phyloP scores from a whole-genome alignment of 2,797 vertebrate genomes.

The Morelia viridis region DNA sequence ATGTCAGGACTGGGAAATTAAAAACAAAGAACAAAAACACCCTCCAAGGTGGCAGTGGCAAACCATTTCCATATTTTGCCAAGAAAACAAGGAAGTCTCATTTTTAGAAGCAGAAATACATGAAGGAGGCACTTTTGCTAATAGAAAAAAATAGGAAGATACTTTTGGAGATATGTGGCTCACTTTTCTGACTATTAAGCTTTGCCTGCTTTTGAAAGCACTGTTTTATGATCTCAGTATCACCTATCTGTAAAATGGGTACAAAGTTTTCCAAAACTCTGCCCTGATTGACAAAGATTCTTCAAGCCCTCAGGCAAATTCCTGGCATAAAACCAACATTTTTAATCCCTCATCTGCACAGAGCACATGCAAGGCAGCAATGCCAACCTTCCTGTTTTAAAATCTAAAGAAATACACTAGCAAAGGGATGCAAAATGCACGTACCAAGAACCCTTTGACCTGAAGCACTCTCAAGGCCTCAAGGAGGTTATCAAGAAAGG shows the following conservation, averaged over 20 bases:
- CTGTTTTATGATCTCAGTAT: not conserved
- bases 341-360: not conserved
- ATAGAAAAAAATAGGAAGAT: not conserved
- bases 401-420: not conserved
- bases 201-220: not conserved
- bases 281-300: not conserved
- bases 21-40: not conserved
- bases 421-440: not conserved
- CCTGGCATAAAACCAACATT: not conserved
- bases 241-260: not conserved
- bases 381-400: not conserved
- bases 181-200: not conserved
- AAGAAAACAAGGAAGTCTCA: not conserved
- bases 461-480: not conserved
- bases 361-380: not conserved
- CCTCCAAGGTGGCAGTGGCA: not conserved
- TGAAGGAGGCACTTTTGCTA: not conserved
- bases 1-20: not conserved
- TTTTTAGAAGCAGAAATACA: not conserved
- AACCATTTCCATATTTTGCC: not conserved
- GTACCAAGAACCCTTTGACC: not conserved
- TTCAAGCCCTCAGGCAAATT: not conserved
- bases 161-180: not conserved
- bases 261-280: not conserved
- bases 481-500: slow-evolving; percentile 22